Evolutionary conservation across 2,888 invertebrate genomes (phyloP), one percentile per base, ranked within the genome.

Genomic region (Kuschelorhynchus macadamiae): DNA sequence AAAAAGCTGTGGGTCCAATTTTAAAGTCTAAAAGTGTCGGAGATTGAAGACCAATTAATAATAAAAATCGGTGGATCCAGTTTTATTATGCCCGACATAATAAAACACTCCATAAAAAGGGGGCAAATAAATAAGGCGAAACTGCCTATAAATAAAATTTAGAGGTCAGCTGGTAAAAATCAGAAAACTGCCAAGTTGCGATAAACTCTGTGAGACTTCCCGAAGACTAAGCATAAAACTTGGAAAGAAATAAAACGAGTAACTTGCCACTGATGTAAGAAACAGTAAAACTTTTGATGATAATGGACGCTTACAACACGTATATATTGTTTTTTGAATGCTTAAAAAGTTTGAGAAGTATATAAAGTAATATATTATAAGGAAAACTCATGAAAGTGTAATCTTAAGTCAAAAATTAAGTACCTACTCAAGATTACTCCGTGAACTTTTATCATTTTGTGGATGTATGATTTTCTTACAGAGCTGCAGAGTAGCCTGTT

Each of bases 251-350:
- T 47, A 64, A 66, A 66, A 66, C 17, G 30, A 42, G 44, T 57
- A 66, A 66, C 50, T 66, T 66, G 65, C 20, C 65, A 44, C 59
- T 36, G 56, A 32, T 52, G 33, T 32, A 56, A 56, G 57, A 56
- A 55, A 56, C 49, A 46, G 33, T 44, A 33, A 67, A 61, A 67
- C 39, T 61, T 67, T 61, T 61, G 33, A 60, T 47, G 33, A 52
- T 60, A 60, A 65, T 44, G 39, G 61, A 61, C 61, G 52, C 33
- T 17, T 16, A 44, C 30, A 50, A 25, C 44, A 46, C 20, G 47
- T 21, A 59, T 42, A 62, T 21, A 17, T 49, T 16, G 16, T 20
- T 25, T 25, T 25, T 25, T 25, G 25, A 7, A 5, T 25, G 25
- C 7, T 25, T 25, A 25, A 25, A 25, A 25, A 25, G 4, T 25